Conservation (phyloP, 2,113 vertebrate species). For the Dolichallabes microphthalmus region DNA sequence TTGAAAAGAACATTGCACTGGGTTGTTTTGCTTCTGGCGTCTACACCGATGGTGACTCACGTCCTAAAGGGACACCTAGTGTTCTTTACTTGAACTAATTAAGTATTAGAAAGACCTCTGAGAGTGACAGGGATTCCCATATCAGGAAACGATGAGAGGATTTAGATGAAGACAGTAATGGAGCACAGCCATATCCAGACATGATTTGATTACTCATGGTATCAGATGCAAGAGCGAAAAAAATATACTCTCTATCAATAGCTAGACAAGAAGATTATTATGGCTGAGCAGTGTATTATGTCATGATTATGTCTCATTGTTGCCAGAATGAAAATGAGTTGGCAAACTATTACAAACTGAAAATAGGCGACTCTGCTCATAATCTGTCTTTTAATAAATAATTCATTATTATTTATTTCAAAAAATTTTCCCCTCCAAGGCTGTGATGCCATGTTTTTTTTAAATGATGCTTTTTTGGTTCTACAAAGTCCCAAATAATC, state of each 20-base stretch:
- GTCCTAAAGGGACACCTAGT: neutral
- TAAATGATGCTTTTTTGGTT: neutral
- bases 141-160: neutral
- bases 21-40: neutral
- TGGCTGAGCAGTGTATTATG: neutral
- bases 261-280: neutral
- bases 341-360: neutral
- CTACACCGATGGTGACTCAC: neutral
- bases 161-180: neutral
- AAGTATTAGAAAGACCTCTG: neutral
- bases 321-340: neutral
- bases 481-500: neutral
- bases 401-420: too few relatives aligned
- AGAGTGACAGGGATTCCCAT: neutral
- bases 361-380: neutral
- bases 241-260: neutral
- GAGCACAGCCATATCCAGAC: neutral
- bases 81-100: neutral
- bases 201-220: neutral
- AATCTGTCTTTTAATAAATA: neutral
- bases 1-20: neutral
- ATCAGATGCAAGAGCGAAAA: neutral
- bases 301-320: neutral
- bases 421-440: neutral
- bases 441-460: neutral